Percentiles rank a stretch among this genome's conserved stretches.
phyloP scores from a whole-genome alignment of 2,113 vertebrate species.

The Callospermophilus lateralis region DNA sequence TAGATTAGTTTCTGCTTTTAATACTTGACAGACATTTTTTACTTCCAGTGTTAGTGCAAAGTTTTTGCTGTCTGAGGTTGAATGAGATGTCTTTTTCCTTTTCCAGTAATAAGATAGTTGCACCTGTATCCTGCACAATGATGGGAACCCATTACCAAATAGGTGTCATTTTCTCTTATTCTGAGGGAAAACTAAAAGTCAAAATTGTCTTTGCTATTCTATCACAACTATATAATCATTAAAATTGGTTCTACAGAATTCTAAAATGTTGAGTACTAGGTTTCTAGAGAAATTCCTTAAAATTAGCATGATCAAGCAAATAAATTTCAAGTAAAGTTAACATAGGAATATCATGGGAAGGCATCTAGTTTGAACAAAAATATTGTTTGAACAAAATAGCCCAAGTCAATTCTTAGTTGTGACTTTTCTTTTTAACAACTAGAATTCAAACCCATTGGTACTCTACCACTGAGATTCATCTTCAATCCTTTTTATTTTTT shows the following conservation, averaged over 20 bases:
- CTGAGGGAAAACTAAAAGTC: neutral
- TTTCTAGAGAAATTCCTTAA: neutral
- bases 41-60: neutral
- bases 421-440: no score
- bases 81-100: neutral
- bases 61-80: neutral
- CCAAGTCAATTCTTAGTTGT: neutral
- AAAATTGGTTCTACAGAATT: neutral
- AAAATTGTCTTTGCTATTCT: neutral
- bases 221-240: neutral
- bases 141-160: neutral
- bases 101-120: neutral
- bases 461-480: no score
- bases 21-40: neutral
- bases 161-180: conserved; percentile 29
- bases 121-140: neutral
- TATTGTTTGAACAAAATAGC: neutral
- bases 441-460: no score
- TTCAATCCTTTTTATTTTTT: no score
- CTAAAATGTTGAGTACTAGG: neutral
- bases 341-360: neutral
- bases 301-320: neutral
- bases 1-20: neutral
- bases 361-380: no score
- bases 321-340: neutral